Conservation (phyloP, 2,113 vertebrate species). For the Romanogobio albipinnatus region DNA sequence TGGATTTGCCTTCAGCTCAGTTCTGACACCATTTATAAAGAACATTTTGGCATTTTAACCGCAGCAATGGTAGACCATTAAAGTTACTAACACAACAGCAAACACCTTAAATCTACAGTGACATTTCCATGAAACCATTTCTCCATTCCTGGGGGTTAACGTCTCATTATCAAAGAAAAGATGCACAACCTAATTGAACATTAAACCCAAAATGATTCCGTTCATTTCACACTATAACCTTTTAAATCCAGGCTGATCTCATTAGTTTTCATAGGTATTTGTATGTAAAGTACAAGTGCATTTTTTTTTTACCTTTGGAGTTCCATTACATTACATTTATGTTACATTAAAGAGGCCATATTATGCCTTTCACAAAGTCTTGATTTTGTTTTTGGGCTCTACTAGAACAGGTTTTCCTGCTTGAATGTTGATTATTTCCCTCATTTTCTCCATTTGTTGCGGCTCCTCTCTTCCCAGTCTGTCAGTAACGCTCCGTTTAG, state of each 20-base stretch:
- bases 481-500: too few relatives aligned
- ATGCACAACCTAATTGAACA: neutral
- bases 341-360: too few relatives aligned
- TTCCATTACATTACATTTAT: too few relatives aligned
- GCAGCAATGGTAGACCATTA: neutral
- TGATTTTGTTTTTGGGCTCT: too few relatives aligned
- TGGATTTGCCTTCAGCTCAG: neutral
- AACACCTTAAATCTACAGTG: neutral
- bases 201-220: neutral
- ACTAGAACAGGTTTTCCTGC: too few relatives aligned
- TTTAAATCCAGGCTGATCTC: slow-evolving; percentile 3
- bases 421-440: too few relatives aligned
- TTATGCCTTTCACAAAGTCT: too few relatives aligned
- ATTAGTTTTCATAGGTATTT: neutral
- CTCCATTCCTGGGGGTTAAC: neutral
- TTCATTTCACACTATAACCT: neutral
- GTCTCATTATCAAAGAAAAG: neutral
- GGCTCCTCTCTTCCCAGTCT: too few relatives aligned
- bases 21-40: neutral
- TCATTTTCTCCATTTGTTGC: too few relatives aligned
- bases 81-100: neutral
- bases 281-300: neutral
- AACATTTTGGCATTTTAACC: neutral
- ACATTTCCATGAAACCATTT: neutral
- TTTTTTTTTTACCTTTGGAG: neutral